Percentiles rank a stretch among this genome's conserved stretches.
Conservation (phyloP, 2,797 vertebrate genomes). For the Psittacula echo region DNA sequence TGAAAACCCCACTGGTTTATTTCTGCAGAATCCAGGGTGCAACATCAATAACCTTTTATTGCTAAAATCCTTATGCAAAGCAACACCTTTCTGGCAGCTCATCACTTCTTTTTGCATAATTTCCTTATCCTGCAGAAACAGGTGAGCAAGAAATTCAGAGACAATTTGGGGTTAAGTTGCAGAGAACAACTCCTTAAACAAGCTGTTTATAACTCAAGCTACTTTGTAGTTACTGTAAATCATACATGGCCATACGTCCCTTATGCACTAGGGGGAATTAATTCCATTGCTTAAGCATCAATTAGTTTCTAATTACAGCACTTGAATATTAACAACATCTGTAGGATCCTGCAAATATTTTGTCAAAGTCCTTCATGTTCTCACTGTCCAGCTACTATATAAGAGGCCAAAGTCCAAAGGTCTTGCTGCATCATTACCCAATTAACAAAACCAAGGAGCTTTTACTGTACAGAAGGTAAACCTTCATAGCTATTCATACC, state of each 20-base stretch:
- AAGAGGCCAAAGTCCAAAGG: background rate
- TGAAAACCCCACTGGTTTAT: background rate
- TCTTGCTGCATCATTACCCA: background rate
- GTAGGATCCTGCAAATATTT: background rate
- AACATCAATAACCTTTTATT: background rate
- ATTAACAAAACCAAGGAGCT: background rate
- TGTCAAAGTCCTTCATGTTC: background rate
- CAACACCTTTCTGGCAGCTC: background rate
- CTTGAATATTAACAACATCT: background rate
- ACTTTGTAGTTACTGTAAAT: background rate
- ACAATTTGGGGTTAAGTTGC: background rate
- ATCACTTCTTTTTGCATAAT: background rate
- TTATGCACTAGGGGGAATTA: background rate
- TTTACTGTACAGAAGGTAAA: background rate
- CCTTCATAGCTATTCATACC: background rate
- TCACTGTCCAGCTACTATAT: background rate
- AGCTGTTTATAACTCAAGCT: background rate
- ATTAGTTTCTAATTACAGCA: background rate
- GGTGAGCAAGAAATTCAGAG: background rate
- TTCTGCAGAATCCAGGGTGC: background rate
- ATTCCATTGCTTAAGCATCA: background rate
- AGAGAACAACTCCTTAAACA: background rate
- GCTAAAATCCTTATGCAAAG: background rate
- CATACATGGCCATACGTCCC: background rate
- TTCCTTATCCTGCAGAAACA: background rate